phyloP scores from a whole-genome alignment of 2,113 vertebrate species.

The Chaetodon trifascialis region DNA sequence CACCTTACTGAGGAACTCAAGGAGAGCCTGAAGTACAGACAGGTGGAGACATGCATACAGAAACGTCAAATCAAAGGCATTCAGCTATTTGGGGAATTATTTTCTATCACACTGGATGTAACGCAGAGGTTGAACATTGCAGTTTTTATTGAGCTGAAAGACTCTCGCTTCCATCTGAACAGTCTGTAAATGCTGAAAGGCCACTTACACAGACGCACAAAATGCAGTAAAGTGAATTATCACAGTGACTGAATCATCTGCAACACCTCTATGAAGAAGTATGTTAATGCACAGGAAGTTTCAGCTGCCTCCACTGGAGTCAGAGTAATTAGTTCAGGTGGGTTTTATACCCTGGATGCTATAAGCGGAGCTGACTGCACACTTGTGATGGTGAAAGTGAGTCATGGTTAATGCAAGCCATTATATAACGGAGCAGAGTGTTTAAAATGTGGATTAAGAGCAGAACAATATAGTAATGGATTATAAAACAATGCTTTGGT shows the following conservation, averaged over 20 bases:
- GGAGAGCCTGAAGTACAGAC: conserved; percentile 84
- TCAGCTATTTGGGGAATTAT: not conserved
- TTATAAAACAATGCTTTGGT: conserved; percentile 35
- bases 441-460: conserved; percentile 41
- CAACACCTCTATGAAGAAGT: conserved; percentile 35
- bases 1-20: conserved; percentile 93
- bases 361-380: conserved; percentile 47
- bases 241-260: conserved; percentile 35
- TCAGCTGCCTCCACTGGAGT: conserved; percentile 61
- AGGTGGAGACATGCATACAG: not conserved
- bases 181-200: conserved; percentile 6
- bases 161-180: not conserved
- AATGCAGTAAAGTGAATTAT: conserved; percentile 35
- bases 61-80: not conserved
- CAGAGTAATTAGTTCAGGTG: conserved; percentile 68
- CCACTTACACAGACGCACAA: conserved; percentile 13
- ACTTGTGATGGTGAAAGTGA: conserved; percentile 49
- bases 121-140: not conserved
- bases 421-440: conserved; percentile 58
- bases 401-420: conserved; percentile 48
- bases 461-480: conserved; percentile 11
- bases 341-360: conserved; percentile 50
- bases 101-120: not conserved
- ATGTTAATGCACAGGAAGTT: conserved; percentile 49
- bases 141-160: not conserved